phyloP scores from a whole-genome alignment of 2,888 invertebrate species.

The Chymomyza procnemis region DNA sequence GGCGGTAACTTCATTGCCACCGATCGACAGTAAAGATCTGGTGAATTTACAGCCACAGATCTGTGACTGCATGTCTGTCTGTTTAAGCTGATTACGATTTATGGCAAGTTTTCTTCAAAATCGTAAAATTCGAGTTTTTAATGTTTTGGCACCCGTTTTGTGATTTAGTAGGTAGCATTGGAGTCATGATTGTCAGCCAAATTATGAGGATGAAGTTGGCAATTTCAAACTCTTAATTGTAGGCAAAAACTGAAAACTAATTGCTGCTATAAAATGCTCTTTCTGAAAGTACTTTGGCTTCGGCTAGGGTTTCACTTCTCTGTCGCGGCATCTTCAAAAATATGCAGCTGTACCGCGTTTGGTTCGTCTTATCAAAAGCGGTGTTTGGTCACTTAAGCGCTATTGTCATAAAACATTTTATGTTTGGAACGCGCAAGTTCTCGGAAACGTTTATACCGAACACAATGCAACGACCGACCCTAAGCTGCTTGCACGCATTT shows the following conservation, averaged over 20 bases:
- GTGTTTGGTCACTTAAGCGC: too few relatives aligned
- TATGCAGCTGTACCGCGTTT: too few relatives aligned
- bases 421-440: too few relatives aligned
- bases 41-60: conserved; percentile 28
- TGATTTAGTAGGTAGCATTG: not conserved
- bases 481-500: too few relatives aligned
- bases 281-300: not conserved
- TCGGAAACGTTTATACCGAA: too few relatives aligned
- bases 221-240: not conserved
- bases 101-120: conserved; percentile 40
- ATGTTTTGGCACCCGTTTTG: not conserved
- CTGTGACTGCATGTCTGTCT: conserved; percentile 13
- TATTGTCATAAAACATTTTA: too few relatives aligned
- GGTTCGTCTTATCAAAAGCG: too few relatives aligned
- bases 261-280: not conserved
- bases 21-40: conserved; percentile 59
- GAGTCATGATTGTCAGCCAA: not conserved
- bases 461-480: too few relatives aligned
- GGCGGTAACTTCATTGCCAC: conserved; percentile 49
- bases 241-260: not conserved
- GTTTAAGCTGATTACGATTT: conserved; percentile 38
- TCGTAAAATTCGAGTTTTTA: conserved; percentile 3
- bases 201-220: not conserved
- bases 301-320: not conserved
- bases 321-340: not conserved